Conservation (phyloP, 2,113 vertebrate species). For the Sitta europaea region DNA sequence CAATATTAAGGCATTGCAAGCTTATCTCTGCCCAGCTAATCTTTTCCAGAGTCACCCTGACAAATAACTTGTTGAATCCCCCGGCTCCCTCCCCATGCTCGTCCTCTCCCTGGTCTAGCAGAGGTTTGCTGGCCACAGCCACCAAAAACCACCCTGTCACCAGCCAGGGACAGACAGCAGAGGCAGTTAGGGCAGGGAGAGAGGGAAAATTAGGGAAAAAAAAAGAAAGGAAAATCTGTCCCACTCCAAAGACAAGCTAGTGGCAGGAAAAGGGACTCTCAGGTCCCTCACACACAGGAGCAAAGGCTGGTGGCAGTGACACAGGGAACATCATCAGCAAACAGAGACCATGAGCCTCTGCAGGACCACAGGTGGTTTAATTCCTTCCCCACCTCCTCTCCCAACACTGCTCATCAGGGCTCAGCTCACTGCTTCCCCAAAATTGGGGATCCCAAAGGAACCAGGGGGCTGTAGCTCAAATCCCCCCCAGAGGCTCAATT, state of each 20-base stretch:
- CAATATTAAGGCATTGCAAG: background rate
- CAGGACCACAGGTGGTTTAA: background rate
- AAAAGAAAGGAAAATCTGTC: background rate
- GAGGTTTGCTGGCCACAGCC: background rate
- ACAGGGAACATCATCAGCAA: background rate
- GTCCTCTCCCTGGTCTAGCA: background rate
- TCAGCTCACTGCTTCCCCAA: fast-evolving
- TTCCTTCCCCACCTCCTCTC: background rate
- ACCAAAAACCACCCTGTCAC: background rate
- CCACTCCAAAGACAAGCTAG: background rate
- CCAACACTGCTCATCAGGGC: fast-evolving
- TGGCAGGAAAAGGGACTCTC: background rate
- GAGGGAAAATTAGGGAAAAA: background rate
- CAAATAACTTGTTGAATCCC: conserved; percentile 13
- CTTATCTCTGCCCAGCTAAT: conserved; percentile 65
- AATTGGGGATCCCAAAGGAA: background rate
- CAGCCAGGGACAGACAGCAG: background rate
- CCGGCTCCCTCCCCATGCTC: background rate
- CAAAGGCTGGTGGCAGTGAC: background rate
- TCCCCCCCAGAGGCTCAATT: fast-evolving
- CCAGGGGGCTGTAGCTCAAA: fast-evolving
- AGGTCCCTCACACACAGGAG: background rate
- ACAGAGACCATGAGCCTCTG: background rate
- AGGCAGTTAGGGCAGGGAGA: background rate
- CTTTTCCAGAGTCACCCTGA: conserved; percentile 46